phyloP scores from a whole-genome alignment of 2,113 vertebrate genomes.

The Calypte anna region DNA sequence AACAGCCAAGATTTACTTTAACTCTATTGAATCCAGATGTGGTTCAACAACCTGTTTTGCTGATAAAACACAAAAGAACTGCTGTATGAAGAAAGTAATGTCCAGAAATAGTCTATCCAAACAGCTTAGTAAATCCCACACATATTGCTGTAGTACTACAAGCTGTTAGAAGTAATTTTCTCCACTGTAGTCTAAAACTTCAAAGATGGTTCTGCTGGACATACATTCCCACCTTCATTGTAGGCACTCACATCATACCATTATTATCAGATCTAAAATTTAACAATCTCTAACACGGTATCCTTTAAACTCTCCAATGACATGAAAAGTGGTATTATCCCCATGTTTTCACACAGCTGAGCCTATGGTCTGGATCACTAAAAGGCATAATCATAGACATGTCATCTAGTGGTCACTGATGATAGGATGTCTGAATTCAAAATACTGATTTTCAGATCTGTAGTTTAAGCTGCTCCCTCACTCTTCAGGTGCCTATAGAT shows the following conservation, averaged over 20 bases:
- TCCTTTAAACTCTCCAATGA: background rate
- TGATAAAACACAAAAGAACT: background rate
- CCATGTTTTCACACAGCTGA: background rate
- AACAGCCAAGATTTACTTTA: constrained; percentile 18
- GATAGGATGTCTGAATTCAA: background rate
- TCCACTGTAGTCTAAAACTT: background rate
- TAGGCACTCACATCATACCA: background rate
- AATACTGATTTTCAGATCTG: background rate
- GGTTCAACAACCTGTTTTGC: background rate
- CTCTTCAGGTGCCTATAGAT: background rate
- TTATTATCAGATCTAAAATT: background rate
- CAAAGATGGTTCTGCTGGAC: background rate
- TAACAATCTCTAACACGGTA: background rate
- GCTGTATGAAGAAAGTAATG: background rate
- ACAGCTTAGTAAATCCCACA: background rate
- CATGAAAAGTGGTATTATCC: background rate
- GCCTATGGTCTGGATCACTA: background rate
- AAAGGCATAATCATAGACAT: background rate
- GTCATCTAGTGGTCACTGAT: background rate
- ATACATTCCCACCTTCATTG: background rate
- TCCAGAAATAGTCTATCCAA: background rate
- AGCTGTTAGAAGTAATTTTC: background rate
- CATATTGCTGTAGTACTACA: background rate
- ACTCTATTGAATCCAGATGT: constrained; percentile 24
- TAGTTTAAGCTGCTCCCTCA: background rate